Evolutionary conservation across 2,888 invertebrate genomes (phyloP).

Genomic region (Liodrosophila aerea): DNA sequence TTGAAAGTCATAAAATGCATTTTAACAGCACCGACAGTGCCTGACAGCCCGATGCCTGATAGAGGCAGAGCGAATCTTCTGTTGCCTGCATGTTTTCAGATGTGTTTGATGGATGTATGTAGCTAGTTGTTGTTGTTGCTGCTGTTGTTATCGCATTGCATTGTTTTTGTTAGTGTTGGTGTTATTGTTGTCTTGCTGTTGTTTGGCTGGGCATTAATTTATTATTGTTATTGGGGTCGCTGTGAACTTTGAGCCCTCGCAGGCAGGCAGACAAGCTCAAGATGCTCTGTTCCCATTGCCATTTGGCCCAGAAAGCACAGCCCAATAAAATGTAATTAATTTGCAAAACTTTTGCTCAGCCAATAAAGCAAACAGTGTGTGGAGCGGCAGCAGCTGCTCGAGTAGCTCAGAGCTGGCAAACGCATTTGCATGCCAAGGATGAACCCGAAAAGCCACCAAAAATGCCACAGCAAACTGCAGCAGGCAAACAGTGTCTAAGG

Average conservation of each 20-base stretch:
- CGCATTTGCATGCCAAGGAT: constrained; percentile 60
- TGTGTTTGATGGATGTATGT: too few relatives aligned
- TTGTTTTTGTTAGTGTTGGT: constrained; percentile 26
- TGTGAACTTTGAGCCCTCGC: constrained; percentile 43
- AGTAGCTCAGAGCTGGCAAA: constrained; percentile 3
- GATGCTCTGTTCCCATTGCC: neutral
- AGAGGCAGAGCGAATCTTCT: constrained; percentile 9
- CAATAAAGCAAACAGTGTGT: constrained; percentile 54
- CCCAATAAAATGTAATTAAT: constrained; percentile 76
- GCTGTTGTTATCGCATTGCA: neutral
- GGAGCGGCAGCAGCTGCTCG: constrained; percentile 6
- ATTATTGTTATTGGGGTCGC: constrained; percentile 38
- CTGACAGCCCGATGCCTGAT: constrained; percentile 24
- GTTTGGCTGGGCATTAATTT: constrained; percentile 37
- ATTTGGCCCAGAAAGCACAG: constrained; percentile 27
- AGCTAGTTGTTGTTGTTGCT: neutral
- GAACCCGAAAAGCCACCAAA: constrained; percentile 42
- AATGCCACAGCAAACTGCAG: constrained; percentile 43
- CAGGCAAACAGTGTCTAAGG: constrained; percentile 28
- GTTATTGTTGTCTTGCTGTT: constrained; percentile 39
- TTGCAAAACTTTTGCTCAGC: constrained; percentile 63
- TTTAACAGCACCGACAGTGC: constrained; percentile 52
- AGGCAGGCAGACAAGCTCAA: neutral
- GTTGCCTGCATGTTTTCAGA: neutral
- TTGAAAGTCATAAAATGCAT: constrained; percentile 71